Conservation (phyloP, 1,140 invertebrate species). For the Nasonia vitripennis region DNA sequence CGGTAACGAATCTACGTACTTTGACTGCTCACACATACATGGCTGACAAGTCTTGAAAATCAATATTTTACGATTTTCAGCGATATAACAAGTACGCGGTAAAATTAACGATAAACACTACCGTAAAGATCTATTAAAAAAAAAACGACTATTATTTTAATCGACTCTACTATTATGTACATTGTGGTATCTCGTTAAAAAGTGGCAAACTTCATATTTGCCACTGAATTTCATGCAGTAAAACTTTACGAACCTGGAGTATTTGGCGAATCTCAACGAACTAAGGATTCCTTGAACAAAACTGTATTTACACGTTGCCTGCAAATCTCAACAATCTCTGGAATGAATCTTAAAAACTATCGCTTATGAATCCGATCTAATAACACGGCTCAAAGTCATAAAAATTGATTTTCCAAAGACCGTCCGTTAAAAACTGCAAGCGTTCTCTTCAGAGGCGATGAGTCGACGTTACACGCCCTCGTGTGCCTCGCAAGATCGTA, state of each 20-base stretch:
- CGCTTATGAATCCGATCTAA: neutral
- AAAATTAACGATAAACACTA: neutral
- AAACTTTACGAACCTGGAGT: neutral
- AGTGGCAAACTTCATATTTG: neutral
- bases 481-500: neutral
- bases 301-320: constrained; percentile 7
- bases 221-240: neutral
- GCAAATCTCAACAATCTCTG: neutral
- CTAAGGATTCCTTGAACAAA: neutral
- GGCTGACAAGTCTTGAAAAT: constrained; percentile 35
- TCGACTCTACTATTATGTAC: constrained; percentile 23
- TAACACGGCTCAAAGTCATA: constrained; percentile 1
- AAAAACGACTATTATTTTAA: neutral
- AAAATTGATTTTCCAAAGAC: constrained; percentile 46
- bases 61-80: constrained; percentile 32
- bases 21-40: constrained; percentile 22
- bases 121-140: neutral
- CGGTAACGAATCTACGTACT: constrained; percentile 1
- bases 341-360: constrained; percentile 1
- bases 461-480: constrained; percentile 9
- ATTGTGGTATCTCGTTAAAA: constrained; percentile 10
- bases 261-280: constrained; percentile 6
- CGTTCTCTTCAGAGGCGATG: neutral
- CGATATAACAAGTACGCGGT: neutral
- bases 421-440: constrained; percentile 29